Evolutionary conservation across 1,140 invertebrate genomes (phyloP).

Genomic region (Rhagoletis zephyria): DNA sequence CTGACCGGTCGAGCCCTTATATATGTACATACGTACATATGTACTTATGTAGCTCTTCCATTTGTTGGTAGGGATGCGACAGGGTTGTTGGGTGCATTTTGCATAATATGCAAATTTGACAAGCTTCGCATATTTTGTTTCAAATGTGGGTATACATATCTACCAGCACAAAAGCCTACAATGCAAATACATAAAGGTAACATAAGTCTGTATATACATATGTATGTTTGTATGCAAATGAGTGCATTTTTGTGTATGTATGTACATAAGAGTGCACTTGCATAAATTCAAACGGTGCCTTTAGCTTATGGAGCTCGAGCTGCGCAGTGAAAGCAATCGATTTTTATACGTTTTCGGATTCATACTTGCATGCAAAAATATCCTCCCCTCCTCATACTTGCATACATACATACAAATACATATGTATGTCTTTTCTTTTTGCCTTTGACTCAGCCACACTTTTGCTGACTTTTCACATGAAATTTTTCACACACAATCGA

Average conservation of each 20-base stretch:
- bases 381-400: background rate
- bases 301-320: too few relatives aligned
- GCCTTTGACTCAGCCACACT: background rate
- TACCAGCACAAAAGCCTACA: background rate
- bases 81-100: slow-evolving; percentile 31
- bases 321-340: background rate
- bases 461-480: slow-evolving; percentile 12
- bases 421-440: background rate
- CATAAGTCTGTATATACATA: too few relatives aligned
- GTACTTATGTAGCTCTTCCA: background rate
- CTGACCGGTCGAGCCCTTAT: background rate
- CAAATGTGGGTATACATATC: background rate
- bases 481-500: slow-evolving; percentile 48
- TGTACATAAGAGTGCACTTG: too few relatives aligned
- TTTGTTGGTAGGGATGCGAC: background rate
- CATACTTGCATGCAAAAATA: background rate
- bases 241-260: too few relatives aligned
- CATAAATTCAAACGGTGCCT: too few relatives aligned
- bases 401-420: background rate
- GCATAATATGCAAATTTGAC: slow-evolving; percentile 44
- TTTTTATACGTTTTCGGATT: background rate
- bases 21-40: background rate
- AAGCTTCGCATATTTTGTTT: slow-evolving; percentile 3
- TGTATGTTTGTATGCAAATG: too few relatives aligned
- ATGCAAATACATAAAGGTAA: too few relatives aligned